A percentile compares a stretch with the other conserved stretches of the same genome.
Evolutionary conservation across 2,888 invertebrate species (phyloP).

Genomic region (Teleogryllus oceanicus): DNA sequence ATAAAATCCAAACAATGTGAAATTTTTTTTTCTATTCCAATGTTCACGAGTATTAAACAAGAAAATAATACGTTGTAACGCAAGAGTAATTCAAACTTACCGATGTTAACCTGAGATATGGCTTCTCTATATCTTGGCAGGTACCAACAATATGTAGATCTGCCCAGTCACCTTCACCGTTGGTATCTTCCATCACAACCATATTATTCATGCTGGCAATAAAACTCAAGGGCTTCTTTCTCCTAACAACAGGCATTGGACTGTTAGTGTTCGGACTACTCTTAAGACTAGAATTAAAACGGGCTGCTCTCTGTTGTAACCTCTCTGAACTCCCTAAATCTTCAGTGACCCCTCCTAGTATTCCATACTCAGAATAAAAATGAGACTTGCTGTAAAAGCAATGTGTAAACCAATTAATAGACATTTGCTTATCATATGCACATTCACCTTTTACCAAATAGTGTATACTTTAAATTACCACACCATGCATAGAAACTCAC

Average conservation of each 20-base stretch:
- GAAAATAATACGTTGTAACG: constrained; percentile 25
- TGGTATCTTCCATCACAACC: constrained; percentile 56
- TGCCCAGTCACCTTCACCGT: constrained; percentile 74
- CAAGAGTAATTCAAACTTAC: constrained; percentile 44
- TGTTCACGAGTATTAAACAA: constrained; percentile 2
- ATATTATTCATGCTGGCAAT: constrained; percentile 30
- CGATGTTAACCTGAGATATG: constrained; percentile 86
- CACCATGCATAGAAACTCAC: constrained; percentile 19
- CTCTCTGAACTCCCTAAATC: constrained; percentile 62
- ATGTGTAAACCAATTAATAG: not conserved
- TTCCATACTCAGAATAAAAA: constrained; percentile 65
- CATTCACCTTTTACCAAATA: no score
- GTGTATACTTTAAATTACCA: not conserved
- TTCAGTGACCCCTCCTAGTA: constrained; percentile 54
- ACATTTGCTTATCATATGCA: no score
- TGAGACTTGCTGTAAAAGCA: constrained; percentile 44
- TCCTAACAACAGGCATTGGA: constrained; percentile 23
- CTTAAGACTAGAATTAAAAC: constrained; percentile 63
- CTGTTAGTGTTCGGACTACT: constrained; percentile 22
- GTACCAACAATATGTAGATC: constrained; percentile 91
- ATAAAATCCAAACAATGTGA: constrained; percentile 21
- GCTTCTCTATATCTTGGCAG: constrained; percentile 91
- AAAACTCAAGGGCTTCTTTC: constrained; percentile 35
- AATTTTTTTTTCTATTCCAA: not conserved
- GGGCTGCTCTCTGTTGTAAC: constrained; percentile 82